Base-by-base conservation (phyloP, 2,797 vertebrate genomes). In the Chromis chromis region DNA sequence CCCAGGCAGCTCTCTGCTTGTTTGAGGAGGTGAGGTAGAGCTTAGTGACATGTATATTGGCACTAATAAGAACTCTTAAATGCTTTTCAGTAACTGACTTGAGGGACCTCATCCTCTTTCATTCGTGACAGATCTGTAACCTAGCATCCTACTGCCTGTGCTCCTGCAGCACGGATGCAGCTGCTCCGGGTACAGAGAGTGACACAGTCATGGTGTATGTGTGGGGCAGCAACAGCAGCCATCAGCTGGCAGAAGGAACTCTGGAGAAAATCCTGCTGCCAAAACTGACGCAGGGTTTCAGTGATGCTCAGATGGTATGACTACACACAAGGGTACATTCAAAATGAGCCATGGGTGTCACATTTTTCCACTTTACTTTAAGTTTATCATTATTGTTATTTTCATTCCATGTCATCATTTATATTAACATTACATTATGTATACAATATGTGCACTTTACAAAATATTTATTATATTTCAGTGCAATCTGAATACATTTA, bases 171-270 rank as follows among this genome's bases (percentile, higher is more conserved):
- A 84, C 85, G 0, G 93, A 94, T 48, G 82, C 87, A 25, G 88
- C 87, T 19, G 82, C 90, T 48, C 74, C 92, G 1, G 88, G 89
- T n/a, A 62, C 79, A 19, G 94, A 95, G 69, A 86, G 70, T 1
- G 94, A 96, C 46, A 70, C 88, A 0, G 91, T 95, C 44, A 87
- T 93, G 91, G 95, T 96, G 81, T 95, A 95, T 46, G 95, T 96
- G 64, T 96, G 95, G 95, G 95, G 95, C 69, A 96, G 95, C 89
- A 96, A 96, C 92, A 96, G 95, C 89, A 96, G 95, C 78, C 95
- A 96, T 88, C 95, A 96, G 86, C 92, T 96, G 70, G 95, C 95
- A n/a, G 95, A 96, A 79, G 95, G 95, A 78, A 95, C 95, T 0
- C 91, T 96, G 81, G 95, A 96, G 90, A 96, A 96, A 90, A 96